Conservation (phyloP, 1,140 invertebrate species). For the Drosophila bocki region DNA sequence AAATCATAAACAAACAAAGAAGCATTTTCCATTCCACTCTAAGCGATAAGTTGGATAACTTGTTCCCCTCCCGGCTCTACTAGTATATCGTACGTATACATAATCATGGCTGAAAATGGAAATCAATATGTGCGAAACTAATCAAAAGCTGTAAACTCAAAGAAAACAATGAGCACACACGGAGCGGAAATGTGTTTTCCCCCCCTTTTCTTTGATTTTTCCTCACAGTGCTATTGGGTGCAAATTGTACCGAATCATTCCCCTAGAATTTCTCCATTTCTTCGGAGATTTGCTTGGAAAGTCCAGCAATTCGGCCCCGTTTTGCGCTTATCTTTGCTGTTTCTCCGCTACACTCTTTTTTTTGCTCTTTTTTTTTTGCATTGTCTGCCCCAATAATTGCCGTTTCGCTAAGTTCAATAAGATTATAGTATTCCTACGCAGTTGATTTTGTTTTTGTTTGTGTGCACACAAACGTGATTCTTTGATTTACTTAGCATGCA, state of each 20-base stretch:
- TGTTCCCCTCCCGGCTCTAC: slow-evolving; percentile 8
- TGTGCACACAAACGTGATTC: slow-evolving; percentile 46
- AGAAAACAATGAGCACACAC: slow-evolving; percentile 43
- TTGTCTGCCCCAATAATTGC: slow-evolving; percentile 58
- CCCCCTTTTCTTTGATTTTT: neutral
- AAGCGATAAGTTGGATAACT: slow-evolving; percentile 45
- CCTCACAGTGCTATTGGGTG: neutral
- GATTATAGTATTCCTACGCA: slow-evolving; percentile 37
- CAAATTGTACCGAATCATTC: slow-evolving; percentile 30
- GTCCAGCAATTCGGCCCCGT: slow-evolving; percentile 46
- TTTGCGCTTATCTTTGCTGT: slow-evolving; percentile 29
- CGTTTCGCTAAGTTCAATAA: slow-evolving; percentile 45
- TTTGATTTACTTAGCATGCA: slow-evolving; percentile 64
- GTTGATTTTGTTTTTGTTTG: slow-evolving; percentile 33
- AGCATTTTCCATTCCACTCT: slow-evolving; percentile 14
- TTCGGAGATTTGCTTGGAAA: slow-evolving; percentile 24
- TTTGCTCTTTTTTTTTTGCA: slow-evolving; percentile 3
- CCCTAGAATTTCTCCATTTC: slow-evolving; percentile 24
- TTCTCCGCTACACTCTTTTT: slow-evolving; percentile 1
- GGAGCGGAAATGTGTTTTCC: slow-evolving; percentile 26
- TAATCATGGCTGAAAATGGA: slow-evolving; percentile 23
- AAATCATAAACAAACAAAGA: slow-evolving; percentile 62
- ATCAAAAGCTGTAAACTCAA: slow-evolving; percentile 55
- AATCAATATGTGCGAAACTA: slow-evolving; percentile 58
- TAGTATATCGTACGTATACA: slow-evolving; percentile 27